Percentiles rank a stretch among this genome's conserved stretches.
Conservation (phyloP, 92 coral and sea anemone species). For the Epizoanthus ramosus region DNA sequence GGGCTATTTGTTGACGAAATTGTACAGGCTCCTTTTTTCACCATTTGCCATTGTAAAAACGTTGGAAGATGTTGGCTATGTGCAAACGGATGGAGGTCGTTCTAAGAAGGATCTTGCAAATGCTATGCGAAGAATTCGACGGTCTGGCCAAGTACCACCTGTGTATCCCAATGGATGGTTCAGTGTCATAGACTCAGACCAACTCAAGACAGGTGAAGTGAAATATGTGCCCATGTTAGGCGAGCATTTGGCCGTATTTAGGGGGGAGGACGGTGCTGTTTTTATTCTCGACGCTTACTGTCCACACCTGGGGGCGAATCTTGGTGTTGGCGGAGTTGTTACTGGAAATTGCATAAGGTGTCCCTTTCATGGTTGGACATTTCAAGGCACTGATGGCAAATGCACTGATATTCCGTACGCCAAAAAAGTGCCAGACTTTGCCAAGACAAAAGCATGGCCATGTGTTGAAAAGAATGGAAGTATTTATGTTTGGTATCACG, state of each 20-base stretch:
- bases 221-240: conserved; percentile 78
- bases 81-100: conserved; percentile 45
- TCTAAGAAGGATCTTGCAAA: conserved; percentile 76
- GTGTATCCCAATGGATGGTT: conserved; percentile 98
- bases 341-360: conserved; percentile 79
- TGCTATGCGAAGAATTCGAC: conserved; percentile 59
- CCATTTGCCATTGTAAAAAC: conserved; percentile 66
- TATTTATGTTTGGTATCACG: conserved; percentile 89
- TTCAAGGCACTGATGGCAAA: conserved; percentile 79
- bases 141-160: conserved; percentile 83
- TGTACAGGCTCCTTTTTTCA: conserved; percentile 68
- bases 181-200: conserved; percentile 68
- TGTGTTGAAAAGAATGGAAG: conserved; percentile 72
- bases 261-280: conserved; percentile 88
- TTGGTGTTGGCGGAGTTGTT: conserved; percentile 92
- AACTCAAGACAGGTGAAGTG: conserved; percentile 70
- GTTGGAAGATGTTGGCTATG: conserved; percentile 81
- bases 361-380: conserved; percentile 96
- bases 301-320: conserved; percentile 96
- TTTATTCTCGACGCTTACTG: conserved; percentile 88
- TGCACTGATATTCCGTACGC: conserved; percentile 86
- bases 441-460: conserved; percentile 83
- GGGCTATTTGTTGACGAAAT: conserved; percentile 49
- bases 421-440: conserved; percentile 74
- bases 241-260: conserved; percentile 85